Evolutionary conservation across 2,113 vertebrate genomes (phyloP).

Genomic region (Phalacrocorax aristotelis): DNA sequence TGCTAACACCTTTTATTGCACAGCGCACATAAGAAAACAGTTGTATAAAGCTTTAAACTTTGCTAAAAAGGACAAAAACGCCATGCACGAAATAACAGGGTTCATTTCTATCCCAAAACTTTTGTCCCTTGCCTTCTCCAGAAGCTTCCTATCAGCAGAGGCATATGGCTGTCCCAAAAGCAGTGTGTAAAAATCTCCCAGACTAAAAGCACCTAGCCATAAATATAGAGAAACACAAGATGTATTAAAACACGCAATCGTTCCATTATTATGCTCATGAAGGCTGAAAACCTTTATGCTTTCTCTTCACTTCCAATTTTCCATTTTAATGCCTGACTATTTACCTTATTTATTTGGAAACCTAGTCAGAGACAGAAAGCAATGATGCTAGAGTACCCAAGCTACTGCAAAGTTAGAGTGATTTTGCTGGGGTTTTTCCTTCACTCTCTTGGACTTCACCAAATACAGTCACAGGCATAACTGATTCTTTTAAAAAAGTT

Average conservation of each 20-base stretch:
- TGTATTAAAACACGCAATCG: background rate
- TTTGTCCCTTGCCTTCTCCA: background rate
- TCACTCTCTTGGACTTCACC: background rate
- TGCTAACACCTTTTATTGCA: background rate
- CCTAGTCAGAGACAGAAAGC: background rate
- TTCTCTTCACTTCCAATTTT: background rate
- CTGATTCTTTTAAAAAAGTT: background rate
- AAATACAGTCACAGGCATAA: background rate
- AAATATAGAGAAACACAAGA: background rate
- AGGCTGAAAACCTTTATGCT: background rate
- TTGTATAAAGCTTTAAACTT: background rate
- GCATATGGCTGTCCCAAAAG: background rate
- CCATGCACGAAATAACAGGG: background rate
- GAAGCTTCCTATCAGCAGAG: background rate
- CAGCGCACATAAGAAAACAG: background rate
- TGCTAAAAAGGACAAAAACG: background rate
- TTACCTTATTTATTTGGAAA: background rate
- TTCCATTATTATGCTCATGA: background rate
- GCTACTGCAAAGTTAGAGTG: background rate
- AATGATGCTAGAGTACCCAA: background rate
- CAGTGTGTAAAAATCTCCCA: background rate
- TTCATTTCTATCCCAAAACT: background rate
- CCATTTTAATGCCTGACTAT: background rate
- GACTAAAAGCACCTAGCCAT: background rate
- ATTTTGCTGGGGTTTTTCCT: background rate